Evolutionary conservation across 2,113 vertebrate species (phyloP).

Genomic region (Neodontobutis hainanensis): DNA sequence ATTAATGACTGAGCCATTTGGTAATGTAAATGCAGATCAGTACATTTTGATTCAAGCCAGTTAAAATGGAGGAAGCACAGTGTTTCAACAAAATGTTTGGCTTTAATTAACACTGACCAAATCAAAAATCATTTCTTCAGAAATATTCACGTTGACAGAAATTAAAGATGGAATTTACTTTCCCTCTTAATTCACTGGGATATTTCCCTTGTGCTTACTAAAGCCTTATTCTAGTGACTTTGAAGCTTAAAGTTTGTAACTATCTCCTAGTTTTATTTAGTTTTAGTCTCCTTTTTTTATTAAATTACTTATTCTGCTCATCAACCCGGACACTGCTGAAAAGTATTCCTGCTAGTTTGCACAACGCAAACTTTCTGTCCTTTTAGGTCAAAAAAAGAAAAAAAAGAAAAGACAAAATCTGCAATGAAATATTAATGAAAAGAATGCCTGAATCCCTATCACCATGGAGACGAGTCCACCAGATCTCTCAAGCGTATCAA

Average conservation of each 20-base stretch:
- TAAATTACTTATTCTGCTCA: slow-evolving; percentile 27
- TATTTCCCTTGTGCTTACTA: not conserved
- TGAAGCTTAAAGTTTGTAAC: not conserved
- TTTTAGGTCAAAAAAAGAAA: slow-evolving; percentile 11
- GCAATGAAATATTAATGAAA: slow-evolving; percentile 70
- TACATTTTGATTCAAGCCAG: too few relatives aligned
- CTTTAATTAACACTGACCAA: too few relatives aligned
- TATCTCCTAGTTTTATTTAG: slow-evolving; percentile 5
- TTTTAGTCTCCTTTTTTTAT: too few relatives aligned
- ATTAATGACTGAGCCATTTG: too few relatives aligned
- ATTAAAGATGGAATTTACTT: not conserved
- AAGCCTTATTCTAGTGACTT: slow-evolving; percentile 5
- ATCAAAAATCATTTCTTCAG: too few relatives aligned
- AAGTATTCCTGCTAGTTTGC: slow-evolving; percentile 1
- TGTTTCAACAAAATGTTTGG: too few relatives aligned
- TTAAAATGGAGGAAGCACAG: too few relatives aligned
- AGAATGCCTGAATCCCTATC: slow-evolving; percentile 57
- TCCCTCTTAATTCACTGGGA: not conserved
- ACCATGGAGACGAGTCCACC: slow-evolving; percentile 54
- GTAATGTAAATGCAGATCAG: too few relatives aligned
- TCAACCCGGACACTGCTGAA: slow-evolving; percentile 23
- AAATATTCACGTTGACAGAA: too few relatives aligned
- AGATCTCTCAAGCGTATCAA: slow-evolving; percentile 40
- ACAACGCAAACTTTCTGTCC: slow-evolving; percentile 32
- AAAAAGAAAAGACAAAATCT: slow-evolving; percentile 40